Percentiles rank a stretch among this genome's conserved stretches.
Conservation (phyloP, 2,888 invertebrate genomes). For the Eupithecia subfuscata region DNA sequence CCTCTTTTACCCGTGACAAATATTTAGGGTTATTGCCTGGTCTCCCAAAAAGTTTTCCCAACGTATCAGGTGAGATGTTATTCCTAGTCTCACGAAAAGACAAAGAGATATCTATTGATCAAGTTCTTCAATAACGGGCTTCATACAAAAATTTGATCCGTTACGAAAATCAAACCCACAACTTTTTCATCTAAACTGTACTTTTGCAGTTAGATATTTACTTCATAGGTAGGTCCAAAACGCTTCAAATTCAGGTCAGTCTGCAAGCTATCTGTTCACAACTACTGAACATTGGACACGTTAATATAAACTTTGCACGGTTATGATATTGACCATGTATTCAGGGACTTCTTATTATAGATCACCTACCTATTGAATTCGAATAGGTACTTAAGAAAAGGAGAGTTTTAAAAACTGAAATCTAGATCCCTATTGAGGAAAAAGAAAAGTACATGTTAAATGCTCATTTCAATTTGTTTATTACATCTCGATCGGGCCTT, state of each 20-base stretch:
- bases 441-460: background rate
- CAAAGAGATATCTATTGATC: no score
- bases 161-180: background rate
- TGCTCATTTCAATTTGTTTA: background rate
- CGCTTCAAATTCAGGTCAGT: slow-evolving; percentile 54
- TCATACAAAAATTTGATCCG: background rate
- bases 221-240: background rate
- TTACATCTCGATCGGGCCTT: background rate
- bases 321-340: slow-evolving; percentile 64
- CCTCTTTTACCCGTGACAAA: background rate
- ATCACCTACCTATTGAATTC: background rate
- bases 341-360: slow-evolving; percentile 12
- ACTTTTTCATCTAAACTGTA: background rate
- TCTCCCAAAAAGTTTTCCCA: no score
- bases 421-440: background rate
- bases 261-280: slow-evolving; percentile 64
- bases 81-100: no score
- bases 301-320: slow-evolving; percentile 67
- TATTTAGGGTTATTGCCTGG: background rate
- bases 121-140: no score
- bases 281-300: slow-evolving; percentile 60
- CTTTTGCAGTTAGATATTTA: background rate
- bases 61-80: no score
- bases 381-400: no score
- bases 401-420: background rate